Evolutionary conservation across 1,140 invertebrate species (phyloP).

Genomic region (Phortica variegata): DNA sequence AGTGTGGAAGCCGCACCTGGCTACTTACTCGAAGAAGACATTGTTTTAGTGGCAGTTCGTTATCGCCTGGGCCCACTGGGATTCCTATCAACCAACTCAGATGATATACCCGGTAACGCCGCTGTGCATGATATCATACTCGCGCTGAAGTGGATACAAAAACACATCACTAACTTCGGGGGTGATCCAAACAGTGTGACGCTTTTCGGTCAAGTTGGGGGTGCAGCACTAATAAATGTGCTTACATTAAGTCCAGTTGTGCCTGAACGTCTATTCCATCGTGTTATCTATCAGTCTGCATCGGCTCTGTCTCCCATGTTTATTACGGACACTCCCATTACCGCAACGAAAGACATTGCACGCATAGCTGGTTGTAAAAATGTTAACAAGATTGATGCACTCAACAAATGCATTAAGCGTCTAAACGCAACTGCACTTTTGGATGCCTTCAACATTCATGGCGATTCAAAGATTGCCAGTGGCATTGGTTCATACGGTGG

Average conservation of each 20-base stretch:
- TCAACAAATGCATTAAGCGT: slow-evolving; percentile 40
- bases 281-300: slow-evolving; percentile 57
- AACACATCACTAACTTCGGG: slow-evolving; percentile 68
- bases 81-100: slow-evolving; percentile 61
- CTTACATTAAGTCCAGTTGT: slow-evolving; percentile 55
- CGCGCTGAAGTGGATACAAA: slow-evolving; percentile 65
- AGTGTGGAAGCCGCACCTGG: slow-evolving; percentile 41
- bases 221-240: slow-evolving; percentile 58
- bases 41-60: slow-evolving; percentile 58
- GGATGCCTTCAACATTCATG: slow-evolving; percentile 38
- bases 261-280: slow-evolving; percentile 60
- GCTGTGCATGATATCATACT: slow-evolving; percentile 67
- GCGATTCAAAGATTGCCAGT: slow-evolving; percentile 23
- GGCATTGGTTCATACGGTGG: slow-evolving; percentile 37
- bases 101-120: slow-evolving; percentile 67
- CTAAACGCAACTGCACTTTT: slow-evolving; percentile 41
- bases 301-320: slow-evolving; percentile 69
- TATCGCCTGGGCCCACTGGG: slow-evolving; percentile 60
- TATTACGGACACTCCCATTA: slow-evolving; percentile 62
- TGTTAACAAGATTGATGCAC: slow-evolving; percentile 28
- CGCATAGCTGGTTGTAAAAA: slow-evolving; percentile 44
- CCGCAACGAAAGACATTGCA: slow-evolving; percentile 39
- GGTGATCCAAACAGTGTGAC: slow-evolving; percentile 67
- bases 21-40: slow-evolving; percentile 57
- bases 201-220: slow-evolving; percentile 64